Base-by-base conservation (phyloP, 2,888 invertebrate genomes). In the Tubulanus polymorphus region DNA sequence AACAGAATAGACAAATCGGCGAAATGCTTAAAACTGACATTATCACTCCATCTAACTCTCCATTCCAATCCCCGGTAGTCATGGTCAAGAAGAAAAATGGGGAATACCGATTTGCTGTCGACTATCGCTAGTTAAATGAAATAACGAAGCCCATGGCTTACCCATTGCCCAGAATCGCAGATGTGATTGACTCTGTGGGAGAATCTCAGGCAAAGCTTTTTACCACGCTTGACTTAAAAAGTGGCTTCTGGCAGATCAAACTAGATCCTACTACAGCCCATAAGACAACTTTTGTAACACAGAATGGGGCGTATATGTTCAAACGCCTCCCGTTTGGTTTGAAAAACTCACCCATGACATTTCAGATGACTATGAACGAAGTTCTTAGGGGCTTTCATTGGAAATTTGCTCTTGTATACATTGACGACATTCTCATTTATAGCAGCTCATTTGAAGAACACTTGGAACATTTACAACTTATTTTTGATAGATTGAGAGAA, bases 361-460 rank as follows among this genome's bases (percentile, higher is more conserved):
- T 64, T 52, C 58, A 62, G 46, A 41, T 51, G 1, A 32, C 61
- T 1, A 63, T 63, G 56, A 26, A 53, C 6, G 35, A 48, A 10
- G 55, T 63, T 10, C 46, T 65, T 12, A 20, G 56, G 15, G 52
- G 52, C 10, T 28, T 65, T 20, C 53, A 62, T 20, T 66, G 63
- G 60, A 62, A 64, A 53, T 60, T 49, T 48, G 55, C 55, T 1
- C 32, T 65, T 6, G 56, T 61, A 20, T 66, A 66, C 41, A 50
- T 63, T 8, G 66, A 67, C 53, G 66, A 65, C 48, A 59, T 64
- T 8, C 37, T 63, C 3, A 51, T 62, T 15, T 63, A 61, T 41
- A 55, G 53, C 18, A 32, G 49, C 2, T 48, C 50, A 10, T 57
- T 64, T 48, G 53, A 61, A 2, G 56, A 58, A 35, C 63, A 64